These are phyloP conservation scores for Odontothrips loti DNA, from an alignment of 2,888 invertebrate genomes.

Conservation along the genomic window DNA sequence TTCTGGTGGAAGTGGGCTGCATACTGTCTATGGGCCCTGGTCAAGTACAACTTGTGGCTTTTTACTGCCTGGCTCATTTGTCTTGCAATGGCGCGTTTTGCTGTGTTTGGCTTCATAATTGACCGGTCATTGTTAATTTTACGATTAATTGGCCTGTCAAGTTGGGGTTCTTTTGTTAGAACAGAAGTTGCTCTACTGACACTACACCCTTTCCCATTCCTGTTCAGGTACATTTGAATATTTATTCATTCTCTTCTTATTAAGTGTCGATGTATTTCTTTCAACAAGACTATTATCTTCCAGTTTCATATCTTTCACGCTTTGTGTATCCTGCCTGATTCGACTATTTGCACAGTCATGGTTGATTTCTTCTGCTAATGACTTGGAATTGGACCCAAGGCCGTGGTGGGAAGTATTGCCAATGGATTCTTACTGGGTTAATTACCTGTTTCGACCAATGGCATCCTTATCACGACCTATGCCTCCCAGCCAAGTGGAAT, in stretches of 20 bases:
- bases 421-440: conserved; percentile 43
- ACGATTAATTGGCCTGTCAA: conserved; percentile 44
- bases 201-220: conserved; percentile 37
- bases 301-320: background rate
- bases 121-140: conserved; percentile 33
- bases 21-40: conserved; percentile 45
- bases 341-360: background rate
- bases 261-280: background rate
- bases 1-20: conserved; percentile 44
- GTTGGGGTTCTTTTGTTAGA: conserved; percentile 42
- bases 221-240: background rate
- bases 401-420: conserved; percentile 47
- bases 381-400: conserved; percentile 34
- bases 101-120: conserved; percentile 35
- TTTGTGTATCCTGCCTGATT: background rate
- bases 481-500: conserved; percentile 41
- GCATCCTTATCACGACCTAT: conserved; percentile 40
- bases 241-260: background rate
- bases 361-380: background rate
- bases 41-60: conserved; percentile 48
- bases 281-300: background rate
- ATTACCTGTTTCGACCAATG: conserved; percentile 43
- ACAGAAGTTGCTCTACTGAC: conserved; percentile 40
- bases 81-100: conserved; percentile 43
- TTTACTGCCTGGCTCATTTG: conserved; percentile 47